Conservation (phyloP, 2,888 invertebrate genomes). For the Caenorhabditis plicata region DNA sequence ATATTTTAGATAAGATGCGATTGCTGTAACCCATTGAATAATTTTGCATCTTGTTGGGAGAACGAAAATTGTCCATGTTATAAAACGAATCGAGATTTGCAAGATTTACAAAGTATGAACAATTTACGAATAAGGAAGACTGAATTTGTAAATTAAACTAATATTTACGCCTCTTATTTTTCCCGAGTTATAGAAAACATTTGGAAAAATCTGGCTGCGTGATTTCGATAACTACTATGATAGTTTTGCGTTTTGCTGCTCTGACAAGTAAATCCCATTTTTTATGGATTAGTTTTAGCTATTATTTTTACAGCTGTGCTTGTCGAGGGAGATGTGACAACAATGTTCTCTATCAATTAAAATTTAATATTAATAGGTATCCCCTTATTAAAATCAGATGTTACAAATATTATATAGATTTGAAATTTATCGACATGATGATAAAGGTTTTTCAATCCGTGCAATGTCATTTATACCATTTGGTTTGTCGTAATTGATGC, state of each 20-base stretch:
- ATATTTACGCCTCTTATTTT: background rate
- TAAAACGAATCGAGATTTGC: slow-evolving; percentile 1
- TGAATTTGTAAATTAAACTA: slow-evolving; percentile 5
- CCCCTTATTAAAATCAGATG: no score
- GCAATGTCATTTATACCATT: background rate
- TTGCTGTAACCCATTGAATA: background rate
- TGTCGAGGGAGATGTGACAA: slow-evolving; percentile 13
- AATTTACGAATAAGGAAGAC: background rate
- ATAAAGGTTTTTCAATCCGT: slow-evolving; percentile 5
- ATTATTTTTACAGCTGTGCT: slow-evolving; percentile 1
- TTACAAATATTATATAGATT: background rate
- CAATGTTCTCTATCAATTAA: slow-evolving; percentile 1
- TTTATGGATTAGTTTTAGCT: no score
- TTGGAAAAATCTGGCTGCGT: slow-evolving; percentile 1
- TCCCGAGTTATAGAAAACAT: slow-evolving; percentile 13
- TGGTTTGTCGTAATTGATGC: background rate
- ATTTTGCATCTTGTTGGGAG: slow-evolving; percentile 5
- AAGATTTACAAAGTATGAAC: background rate
- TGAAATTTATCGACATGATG: slow-evolving; percentile 4
- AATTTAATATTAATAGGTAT: no score
- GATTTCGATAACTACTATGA: slow-evolving; percentile 4
- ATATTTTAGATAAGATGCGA: slow-evolving; percentile 8
- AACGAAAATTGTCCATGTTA: slow-evolving; percentile 11
- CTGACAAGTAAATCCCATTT: no score
- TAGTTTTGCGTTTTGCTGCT: background rate